Evolutionary conservation across 1,140 invertebrate genomes (phyloP).

Genomic region (Aphaenogaster floridana): DNA sequence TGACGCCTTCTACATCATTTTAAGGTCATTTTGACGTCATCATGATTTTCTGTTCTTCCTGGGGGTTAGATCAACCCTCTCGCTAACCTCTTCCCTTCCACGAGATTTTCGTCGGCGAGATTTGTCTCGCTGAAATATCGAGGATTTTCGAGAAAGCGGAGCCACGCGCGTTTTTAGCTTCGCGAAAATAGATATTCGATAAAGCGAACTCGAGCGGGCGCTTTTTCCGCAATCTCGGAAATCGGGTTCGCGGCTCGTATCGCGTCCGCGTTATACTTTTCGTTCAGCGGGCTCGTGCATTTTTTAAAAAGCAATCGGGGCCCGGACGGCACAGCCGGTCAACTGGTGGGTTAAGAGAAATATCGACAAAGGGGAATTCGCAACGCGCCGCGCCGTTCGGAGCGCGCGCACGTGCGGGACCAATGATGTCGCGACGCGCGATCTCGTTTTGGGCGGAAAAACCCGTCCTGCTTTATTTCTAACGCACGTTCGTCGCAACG

Average conservation of each 20-base stretch:
- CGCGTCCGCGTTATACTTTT: conserved; percentile 23
- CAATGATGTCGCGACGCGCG: background rate
- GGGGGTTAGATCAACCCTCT: background rate
- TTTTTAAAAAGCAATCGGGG: conserved; percentile 50
- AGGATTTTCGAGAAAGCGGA: too few species aligned
- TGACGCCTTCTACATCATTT: too few species aligned
- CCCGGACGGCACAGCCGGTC: background rate
- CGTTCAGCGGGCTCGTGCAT: conserved; percentile 43
- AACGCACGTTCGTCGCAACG: background rate
- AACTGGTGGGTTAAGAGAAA: conserved; percentile 19
- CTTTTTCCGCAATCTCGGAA: conserved; percentile 31
- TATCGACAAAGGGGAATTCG: background rate
- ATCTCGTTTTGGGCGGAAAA: conserved; percentile 7
- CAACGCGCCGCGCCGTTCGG: background rate
- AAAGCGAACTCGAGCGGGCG: background rate
- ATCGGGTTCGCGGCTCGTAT: background rate
- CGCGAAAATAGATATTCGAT: conserved; percentile 50
- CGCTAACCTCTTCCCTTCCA: background rate
- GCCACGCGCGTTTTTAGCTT: background rate
- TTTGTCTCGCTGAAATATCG: background rate
- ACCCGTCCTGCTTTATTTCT: background rate
- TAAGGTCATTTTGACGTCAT: too few species aligned
- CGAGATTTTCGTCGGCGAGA: background rate
- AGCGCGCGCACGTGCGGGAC: background rate
- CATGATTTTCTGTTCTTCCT: too few species aligned